Evolutionary conservation across 64 coral and sea anemone species (phyloP), one percentile per base, ranked within the genome.

Genomic region (Stichodactyla mertensii): DNA sequence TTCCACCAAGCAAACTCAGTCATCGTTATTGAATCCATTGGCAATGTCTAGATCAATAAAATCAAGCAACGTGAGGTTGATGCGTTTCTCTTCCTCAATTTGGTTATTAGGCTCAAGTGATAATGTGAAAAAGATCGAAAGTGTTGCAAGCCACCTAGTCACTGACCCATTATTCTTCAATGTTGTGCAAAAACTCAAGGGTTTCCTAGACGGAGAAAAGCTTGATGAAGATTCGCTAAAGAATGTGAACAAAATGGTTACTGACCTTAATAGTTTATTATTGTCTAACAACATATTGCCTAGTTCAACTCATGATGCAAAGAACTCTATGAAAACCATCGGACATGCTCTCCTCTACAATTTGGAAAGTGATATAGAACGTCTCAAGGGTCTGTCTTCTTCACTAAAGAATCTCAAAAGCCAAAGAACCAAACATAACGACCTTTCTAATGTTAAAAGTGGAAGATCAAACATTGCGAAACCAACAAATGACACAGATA

Each of bases 191-290:
- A 74, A 74, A 31, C 69, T 74, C 7, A 74, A 74, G 27, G 24
- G 69, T 74, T 74, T 74, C 24, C 27, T 74, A 74, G 69, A 74
- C 10, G 69, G 69, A 10, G 2, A 31, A 26, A 74, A 74, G n/a
- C 27, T 31, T 4, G 69, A 31, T 27, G 24, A 23, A 11, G 23
- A 36, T 74, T 74, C 26, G 20, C 10, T 74, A 23, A 23, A 74
- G 12, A 36, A n/a, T 1, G 69, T 74, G 10, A n/a, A 74, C 10
- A 74, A 23, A 10, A 74, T 74, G 69, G 69, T 74, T 14, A 74
- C 7, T 74, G 69, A 74, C n/a, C 69, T 74, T 36, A 74, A 74
- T 74, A 20, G 69, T 23, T 36, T 74, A 74, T 74, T 74, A 74
- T 23, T 74, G 69, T 27, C 69, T 28, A 27, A 74, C 69, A 74